phyloP scores from a whole-genome alignment of 2,113 vertebrate genomes.

The Willisornis vidua region DNA sequence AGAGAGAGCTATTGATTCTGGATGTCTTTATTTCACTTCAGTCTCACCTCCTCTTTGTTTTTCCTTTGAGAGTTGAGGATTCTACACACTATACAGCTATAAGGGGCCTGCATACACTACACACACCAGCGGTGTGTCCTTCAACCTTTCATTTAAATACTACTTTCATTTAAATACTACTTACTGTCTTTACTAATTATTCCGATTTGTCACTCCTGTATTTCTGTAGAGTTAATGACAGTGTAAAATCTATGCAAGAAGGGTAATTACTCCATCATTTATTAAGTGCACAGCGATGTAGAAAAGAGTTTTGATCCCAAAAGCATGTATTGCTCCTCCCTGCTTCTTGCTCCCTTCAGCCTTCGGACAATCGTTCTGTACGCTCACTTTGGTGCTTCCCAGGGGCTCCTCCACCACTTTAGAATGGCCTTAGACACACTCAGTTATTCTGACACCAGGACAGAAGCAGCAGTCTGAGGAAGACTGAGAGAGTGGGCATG shows the following conservation, averaged over 20 bases:
- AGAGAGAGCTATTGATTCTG: not conserved
- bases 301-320: not conserved
- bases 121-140: accelerated
- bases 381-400: not conserved
- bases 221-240: not conserved
- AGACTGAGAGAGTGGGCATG: not conserved
- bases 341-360: not conserved
- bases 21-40: not conserved
- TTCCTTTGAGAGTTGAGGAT: not conserved
- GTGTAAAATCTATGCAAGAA: not conserved
- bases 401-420: accelerated
- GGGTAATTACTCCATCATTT: not conserved
- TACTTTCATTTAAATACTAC: not conserved
- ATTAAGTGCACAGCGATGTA: not conserved
- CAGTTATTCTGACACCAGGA: not conserved
- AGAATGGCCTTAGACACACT: not conserved
- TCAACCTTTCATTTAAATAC: not conserved
- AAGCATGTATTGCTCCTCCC: accelerated
- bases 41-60: not conserved
- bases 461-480: not conserved
- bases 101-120: not conserved
- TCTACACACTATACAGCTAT: not conserved
- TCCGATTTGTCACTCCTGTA: not conserved
- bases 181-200: not conserved
- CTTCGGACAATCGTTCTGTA: not conserved